These are phyloP conservation scores for Pungitius pungitius DNA, from an alignment of 2,113 vertebrate genomes.

Conservation along the genomic window DNA sequence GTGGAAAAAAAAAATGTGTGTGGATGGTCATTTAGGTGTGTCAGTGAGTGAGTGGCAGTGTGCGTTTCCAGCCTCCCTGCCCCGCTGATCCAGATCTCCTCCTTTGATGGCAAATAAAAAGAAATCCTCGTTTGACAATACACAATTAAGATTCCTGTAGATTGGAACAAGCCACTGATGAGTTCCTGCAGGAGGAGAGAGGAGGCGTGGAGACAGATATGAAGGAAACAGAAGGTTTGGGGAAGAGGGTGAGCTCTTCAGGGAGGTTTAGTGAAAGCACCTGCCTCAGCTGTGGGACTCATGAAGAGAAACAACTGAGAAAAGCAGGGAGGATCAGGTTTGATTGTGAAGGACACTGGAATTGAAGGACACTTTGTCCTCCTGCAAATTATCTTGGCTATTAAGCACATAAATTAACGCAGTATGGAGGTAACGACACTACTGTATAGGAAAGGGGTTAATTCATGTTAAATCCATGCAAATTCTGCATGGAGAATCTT, in stretches of 20 bases:
- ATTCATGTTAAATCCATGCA: constrained; percentile 24
- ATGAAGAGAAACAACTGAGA: constrained; percentile 55
- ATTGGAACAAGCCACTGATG: constrained; percentile 63
- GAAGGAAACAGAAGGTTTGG: constrained; percentile 3
- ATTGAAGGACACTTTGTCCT: constrained; percentile 63
- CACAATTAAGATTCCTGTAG: constrained; percentile 66
- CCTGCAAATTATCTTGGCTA: constrained; percentile 18
- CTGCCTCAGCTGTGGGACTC: constrained; percentile 52
- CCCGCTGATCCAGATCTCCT: constrained; percentile 42
- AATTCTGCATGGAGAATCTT: constrained; percentile 13
- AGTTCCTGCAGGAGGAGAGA: constrained; percentile 41
- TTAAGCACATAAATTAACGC: constrained; percentile 23
- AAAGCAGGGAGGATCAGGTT: constrained; percentile 11
- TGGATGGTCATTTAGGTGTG: not conserved
- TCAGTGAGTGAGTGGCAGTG: not conserved
- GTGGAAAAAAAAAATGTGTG: not conserved
- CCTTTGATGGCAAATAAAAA: constrained; percentile 19
- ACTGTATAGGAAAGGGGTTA: constrained; percentile 14
- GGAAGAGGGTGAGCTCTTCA: constrained; percentile 21
- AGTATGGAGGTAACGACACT: constrained; percentile 3
- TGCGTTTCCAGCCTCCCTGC: not conserved
- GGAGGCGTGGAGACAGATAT: constrained; percentile 23
- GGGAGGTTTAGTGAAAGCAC: constrained; percentile 64
- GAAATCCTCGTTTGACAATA: constrained; percentile 53
- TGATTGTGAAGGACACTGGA: no score